phyloP scores from a whole-genome alignment of 2,113 vertebrate genomes.

The Prionailurus viverrinus region DNA sequence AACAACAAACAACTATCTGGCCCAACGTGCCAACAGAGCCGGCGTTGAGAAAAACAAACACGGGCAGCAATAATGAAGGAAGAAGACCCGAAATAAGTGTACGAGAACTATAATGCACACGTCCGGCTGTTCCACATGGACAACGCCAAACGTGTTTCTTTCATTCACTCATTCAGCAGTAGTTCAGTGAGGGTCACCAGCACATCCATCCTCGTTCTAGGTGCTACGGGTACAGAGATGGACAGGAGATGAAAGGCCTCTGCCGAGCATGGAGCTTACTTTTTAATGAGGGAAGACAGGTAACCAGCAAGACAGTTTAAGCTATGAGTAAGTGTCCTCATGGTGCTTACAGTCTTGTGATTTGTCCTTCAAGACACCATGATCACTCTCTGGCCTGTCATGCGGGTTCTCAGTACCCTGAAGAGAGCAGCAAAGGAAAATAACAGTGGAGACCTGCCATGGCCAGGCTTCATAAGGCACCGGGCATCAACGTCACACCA shows the following conservation, averaged over 20 bases:
- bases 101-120: rapidly evolving
- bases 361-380: rapidly evolving
- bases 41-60: neutral
- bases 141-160: neutral
- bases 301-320: rapidly evolving
- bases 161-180: neutral
- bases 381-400: neutral
- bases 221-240: rapidly evolving
- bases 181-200: neutral
- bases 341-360: too few species aligned
- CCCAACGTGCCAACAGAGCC: neutral
- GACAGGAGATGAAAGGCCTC: neutral
- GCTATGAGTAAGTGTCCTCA: too few species aligned
- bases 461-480: neutral
- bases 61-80: neutral
- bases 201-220: rapidly evolving
- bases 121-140: neutral
- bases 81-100: neutral
- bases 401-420: rapidly evolving
- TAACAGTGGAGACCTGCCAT: rapidly evolving
- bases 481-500: rapidly evolving
- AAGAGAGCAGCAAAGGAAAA: neutral
- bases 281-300: neutral
- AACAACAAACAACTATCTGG: neutral
- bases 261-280: rapidly evolving